Base-by-base conservation (phyloP, 2,113 vertebrate species). In the Pogona vitticeps region DNA sequence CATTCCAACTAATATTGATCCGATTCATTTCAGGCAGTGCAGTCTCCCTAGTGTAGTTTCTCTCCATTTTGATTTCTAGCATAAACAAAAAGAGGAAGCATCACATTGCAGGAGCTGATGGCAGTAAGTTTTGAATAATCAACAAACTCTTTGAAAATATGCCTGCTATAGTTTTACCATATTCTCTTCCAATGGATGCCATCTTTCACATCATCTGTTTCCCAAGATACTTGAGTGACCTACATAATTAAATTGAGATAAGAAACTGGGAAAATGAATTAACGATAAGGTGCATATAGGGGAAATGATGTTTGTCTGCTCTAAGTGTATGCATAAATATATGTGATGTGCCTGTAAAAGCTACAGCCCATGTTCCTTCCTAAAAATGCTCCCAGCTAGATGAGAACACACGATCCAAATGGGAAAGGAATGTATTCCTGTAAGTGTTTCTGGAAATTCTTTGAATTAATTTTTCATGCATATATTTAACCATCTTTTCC, bases 121-220 rank as follows among this genome's bases (percentile, higher is more conserved):
- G 13, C 33, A 76, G 85, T 13, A 79, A 88, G 17, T 6, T 56
- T 92, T 92, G 82, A 87, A 92, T 87, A 68, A 87, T 88, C 85
- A 88, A 46, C 84, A 87, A 65, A 75, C 87, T 90, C 80, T 88
- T 26, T 85, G 61, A 33, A 78, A 40, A 8, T 80, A 71, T 21
- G 63, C 83, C 42, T 75, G 15, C 78, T 88, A 40, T 58, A 38
- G 73, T 61, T 87, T 90, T 82, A 75, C 90, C 88, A 90, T 81
- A 58, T 40, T 88, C 81, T 65, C 70, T 71, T 81, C 75, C 79
- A 91, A 89, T 89, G 83, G 87, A 73, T n/a, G 90, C 59, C 89
- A 89, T 89, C 76, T 91, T 91, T 83, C 36, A 58, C 68, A 59
- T 88, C 91, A 94, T 95, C 92, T 95, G 94, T 85, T 95, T 92